These are phyloP conservation scores for Helicoverpa armigera DNA, from an alignment of 1,140 invertebrate species.

Conservation along the genomic window DNA sequence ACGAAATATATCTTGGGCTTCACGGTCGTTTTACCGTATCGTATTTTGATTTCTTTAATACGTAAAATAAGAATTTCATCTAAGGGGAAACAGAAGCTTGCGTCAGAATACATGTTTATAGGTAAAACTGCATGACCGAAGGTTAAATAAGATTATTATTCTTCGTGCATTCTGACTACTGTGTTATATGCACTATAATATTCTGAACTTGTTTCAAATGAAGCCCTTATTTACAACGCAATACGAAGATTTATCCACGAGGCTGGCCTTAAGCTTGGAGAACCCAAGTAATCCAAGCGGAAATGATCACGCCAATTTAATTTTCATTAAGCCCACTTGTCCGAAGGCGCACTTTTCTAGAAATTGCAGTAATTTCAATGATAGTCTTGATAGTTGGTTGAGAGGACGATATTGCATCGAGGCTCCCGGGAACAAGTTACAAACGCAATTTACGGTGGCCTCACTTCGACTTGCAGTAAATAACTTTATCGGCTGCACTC, in stretches of 20 bases:
- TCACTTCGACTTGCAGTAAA: constrained; percentile 69
- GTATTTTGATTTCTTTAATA: too few relatives aligned
- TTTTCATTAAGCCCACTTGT: constrained; percentile 34
- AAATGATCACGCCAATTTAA: constrained; percentile 32
- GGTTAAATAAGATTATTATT: neutral
- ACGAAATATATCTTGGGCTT: constrained; percentile 38
- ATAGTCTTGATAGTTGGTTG: constrained; percentile 36
- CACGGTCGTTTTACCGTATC: constrained; percentile 13
- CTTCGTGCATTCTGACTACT: neutral
- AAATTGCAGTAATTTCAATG: constrained; percentile 40
- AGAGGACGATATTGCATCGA: constrained; percentile 64
- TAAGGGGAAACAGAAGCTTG: too few relatives aligned
- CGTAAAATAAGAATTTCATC: too few relatives aligned
- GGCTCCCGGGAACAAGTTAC: constrained; percentile 66
- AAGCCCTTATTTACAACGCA: neutral
- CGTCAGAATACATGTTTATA: too few relatives aligned
- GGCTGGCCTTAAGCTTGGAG: neutral
- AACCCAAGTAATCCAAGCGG: constrained; percentile 14
- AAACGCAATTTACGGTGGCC: constrained; percentile 73
- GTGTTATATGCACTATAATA: neutral
- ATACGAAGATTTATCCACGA: neutral
- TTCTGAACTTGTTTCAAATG: neutral
- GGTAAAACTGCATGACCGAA: too few relatives aligned
- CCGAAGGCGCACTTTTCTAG: constrained; percentile 25
- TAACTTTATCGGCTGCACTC: constrained; percentile 70